A percentile compares a stretch with the other conserved stretches of the same genome.
Evolutionary conservation across 2,888 invertebrate genomes (phyloP).

Genomic region (Odontocolon sp.): DNA sequence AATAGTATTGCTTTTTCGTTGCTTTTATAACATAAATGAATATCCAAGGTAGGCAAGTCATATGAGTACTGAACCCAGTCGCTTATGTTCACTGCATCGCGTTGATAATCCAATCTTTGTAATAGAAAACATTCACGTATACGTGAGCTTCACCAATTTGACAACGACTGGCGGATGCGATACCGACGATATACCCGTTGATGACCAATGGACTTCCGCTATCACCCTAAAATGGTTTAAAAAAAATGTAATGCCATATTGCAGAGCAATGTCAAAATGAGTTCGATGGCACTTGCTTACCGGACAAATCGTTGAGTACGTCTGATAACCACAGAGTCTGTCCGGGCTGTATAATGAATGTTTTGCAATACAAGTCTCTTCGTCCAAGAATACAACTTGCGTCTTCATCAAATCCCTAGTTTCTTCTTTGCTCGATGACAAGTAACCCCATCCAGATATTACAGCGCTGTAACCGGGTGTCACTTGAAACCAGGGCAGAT

Average conservation of each 20-base stretch:
- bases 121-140: slow-evolving; percentile 3
- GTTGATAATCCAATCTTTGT: neutral
- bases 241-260: neutral
- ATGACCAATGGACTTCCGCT: slow-evolving; percentile 13
- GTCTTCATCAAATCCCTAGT: neutral
- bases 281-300: too few species aligned
- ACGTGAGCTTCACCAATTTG: neutral
- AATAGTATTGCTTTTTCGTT: too few species aligned
- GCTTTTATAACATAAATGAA: too few species aligned
- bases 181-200: neutral
- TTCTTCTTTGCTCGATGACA: neutral
- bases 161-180: neutral
- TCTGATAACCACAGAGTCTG: neutral
- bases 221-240: slow-evolving; percentile 5
- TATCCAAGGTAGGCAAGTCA: too few species aligned
- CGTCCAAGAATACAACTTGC: neutral
- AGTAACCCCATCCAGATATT: slow-evolving; percentile 4
- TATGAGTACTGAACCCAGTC: too few species aligned
- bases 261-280: too few species aligned
- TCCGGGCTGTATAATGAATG: neutral
- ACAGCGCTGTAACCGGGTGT: neutral
- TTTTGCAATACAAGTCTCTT: neutral
- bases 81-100: neutral
- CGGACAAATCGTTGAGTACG: neutral
- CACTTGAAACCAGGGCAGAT: neutral